Evolutionary conservation across 2,113 vertebrate species (phyloP), one percentile per base, ranked within the genome.

Genomic region (Grammomys dolichurus): DNA sequence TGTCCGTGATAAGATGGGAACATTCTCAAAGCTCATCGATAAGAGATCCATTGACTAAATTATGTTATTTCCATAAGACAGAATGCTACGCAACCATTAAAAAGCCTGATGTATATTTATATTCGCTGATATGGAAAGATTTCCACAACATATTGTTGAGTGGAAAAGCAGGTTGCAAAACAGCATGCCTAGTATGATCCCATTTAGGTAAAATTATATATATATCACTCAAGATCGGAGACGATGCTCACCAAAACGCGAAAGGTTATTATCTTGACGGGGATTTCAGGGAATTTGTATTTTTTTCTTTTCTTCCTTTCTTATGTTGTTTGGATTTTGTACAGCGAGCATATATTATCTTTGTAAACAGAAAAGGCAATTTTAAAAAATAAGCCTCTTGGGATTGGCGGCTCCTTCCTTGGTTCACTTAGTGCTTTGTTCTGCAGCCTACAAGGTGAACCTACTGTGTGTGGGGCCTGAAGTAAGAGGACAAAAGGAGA

Each of bases 171-270:
- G 97, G 96, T 94, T 98, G 97, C 96, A 97, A 97, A 97, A 97
- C 97, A 98, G 97, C 96, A 97, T 97, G 97, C 94, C 54, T 89
- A 69, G 96, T 95, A 92, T 43, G 92, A 97, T 97, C 96, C 94
- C 96, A 97, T 97, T 98, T 97, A 98, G 96, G 97, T 97, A 87
- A 97, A 97, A 97, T 97, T 96, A 97, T 97, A 97, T 96, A 95
- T 97, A 96, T 97, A 95, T 97, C 97, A 97, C 96, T 96, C 88
- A 95, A 94, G 97, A 98, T 92, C 96, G 69, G 93, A 96, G 89
- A 87, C 17, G 77, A 84, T 75, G 89, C 89, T 96, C 96, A 95
- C 96, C 89, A 92, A 94, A 91, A 95, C 0, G 24, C 89, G 77
- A 91, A 97, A 97, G 96, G 97, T 97, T 96, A 97, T 98, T 97